These are phyloP conservation scores for Acleris literana DNA, from an alignment of 2,888 invertebrate genomes.

Conservation along the genomic window DNA sequence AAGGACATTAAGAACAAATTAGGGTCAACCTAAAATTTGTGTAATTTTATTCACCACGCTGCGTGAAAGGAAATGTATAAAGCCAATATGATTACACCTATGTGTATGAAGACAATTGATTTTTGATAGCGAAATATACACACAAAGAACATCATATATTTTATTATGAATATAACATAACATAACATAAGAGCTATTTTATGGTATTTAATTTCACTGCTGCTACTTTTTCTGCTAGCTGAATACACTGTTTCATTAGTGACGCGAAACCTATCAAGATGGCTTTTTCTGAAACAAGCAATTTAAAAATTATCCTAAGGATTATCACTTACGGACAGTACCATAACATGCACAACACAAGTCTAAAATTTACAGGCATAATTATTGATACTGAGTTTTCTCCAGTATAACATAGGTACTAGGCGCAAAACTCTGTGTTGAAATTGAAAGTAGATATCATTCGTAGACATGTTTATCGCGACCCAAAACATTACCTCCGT, in stretches of 20 bases:
- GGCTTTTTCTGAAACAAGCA: constrained; percentile 56
- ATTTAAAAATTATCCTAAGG: not conserved
- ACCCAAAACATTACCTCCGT: constrained; percentile 72
- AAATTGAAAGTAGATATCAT: constrained; percentile 6
- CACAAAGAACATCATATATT: not conserved
- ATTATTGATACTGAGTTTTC: too few relatives aligned
- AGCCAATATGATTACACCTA: not conserved
- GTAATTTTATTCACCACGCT: constrained; percentile 19
- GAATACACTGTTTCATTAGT: constrained; percentile 53
- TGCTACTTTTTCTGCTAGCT: constrained; percentile 49
- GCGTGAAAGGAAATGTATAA: constrained; percentile 19
- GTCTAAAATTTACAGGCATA: too few relatives aligned
- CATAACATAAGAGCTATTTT: not conserved
- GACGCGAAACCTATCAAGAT: constrained; percentile 52
- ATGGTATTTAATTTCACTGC: not conserved
- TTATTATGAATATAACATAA: not conserved
- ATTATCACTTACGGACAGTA: not conserved
- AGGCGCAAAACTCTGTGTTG: not conserved
- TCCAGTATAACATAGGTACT: too few relatives aligned
- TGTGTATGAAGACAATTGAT: not conserved
- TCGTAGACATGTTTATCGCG: constrained; percentile 21
- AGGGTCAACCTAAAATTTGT: constrained; percentile 26
- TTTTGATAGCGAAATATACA: not conserved
- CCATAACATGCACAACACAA: too few relatives aligned
- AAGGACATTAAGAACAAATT: constrained; percentile 33